These are phyloP conservation scores for Melieria omissa DNA, from an alignment of 2,888 invertebrate species.

Conservation along the genomic window DNA sequence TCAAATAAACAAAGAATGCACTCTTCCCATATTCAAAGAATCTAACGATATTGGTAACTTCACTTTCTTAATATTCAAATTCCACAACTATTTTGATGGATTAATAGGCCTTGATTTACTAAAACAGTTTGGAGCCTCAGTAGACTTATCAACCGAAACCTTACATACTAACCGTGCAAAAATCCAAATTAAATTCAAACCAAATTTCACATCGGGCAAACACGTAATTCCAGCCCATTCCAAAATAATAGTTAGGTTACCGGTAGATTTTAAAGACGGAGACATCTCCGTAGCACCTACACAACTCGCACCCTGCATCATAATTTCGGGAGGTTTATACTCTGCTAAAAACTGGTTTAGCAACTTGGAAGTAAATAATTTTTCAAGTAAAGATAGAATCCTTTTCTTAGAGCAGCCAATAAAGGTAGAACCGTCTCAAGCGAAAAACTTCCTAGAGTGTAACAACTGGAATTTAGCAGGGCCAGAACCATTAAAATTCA, in stretches of 20 bases:
- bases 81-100: conserved; percentile 1
- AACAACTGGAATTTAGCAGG: too few relatives aligned
- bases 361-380: too few relatives aligned
- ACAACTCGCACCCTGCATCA: not conserved
- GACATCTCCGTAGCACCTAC: not conserved
- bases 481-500: too few relatives aligned
- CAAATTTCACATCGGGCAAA: not conserved
- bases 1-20: not conserved
- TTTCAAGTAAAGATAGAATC: too few relatives aligned
- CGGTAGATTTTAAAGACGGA: not conserved
- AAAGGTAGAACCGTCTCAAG: too few relatives aligned
- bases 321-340: too few relatives aligned
- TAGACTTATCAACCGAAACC: not conserved
- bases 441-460: too few relatives aligned
- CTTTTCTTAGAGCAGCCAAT: too few relatives aligned
- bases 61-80: too few relatives aligned
- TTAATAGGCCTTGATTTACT: not conserved
- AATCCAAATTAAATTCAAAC: not conserved
- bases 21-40: not conserved
- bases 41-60: not conserved
- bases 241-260: not conserved
- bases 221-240: not conserved
- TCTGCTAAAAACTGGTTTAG: too few relatives aligned
- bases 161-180: not conserved
- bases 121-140: not conserved